Base-by-base conservation (phyloP, 1,140 invertebrate genomes). In the Andrena cerasifolii region DNA sequence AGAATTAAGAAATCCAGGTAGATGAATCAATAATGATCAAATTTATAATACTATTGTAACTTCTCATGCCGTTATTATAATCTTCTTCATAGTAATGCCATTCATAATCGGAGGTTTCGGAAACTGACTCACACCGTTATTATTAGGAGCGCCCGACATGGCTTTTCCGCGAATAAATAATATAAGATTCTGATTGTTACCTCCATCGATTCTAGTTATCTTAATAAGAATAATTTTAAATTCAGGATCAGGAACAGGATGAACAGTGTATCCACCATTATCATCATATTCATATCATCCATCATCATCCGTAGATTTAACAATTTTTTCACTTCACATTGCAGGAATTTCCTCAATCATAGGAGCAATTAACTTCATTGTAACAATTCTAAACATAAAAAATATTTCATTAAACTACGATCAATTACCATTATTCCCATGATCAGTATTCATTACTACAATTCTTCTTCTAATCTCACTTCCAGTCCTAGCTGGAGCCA, bases 51-150 rank as follows among this genome's bases (percentile, higher is more conserved):
- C 93, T 71, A 93, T 96, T 90, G 94, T 96, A 24, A 96, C 95
- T 12, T 92, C 93, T 7, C 95, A 97, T 93, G 96, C 95, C 76
- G 95, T 96, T 92, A 88, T 96, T 83, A 96, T 96, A 94, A 95
- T 96, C 95, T 96, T 96, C 92, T 96, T 96, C 93, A 95, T 96
- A 93, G 94, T 96, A 75, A 96, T 96, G 93, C 95, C 95, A 62
- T 93, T 95, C 90, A 94, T 96, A 94, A 95, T 97, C 93, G 96
- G 95, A 56, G 95, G 95, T 84, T 96, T 96, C 93, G 95, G 95
- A 82, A 96, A 97, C 91, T 96, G 95, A 94, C 90, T 97, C 90
- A 90, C 96, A 5, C 96, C 96, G 49, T 87, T 96, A 92, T 95
- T 96, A 93, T 74, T 96, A 83, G 94, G 94, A 80, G 93, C 94